These are phyloP conservation scores for Mythimna vitellina DNA, from an alignment of 2,888 invertebrate species.

Conservation along the genomic window DNA sequence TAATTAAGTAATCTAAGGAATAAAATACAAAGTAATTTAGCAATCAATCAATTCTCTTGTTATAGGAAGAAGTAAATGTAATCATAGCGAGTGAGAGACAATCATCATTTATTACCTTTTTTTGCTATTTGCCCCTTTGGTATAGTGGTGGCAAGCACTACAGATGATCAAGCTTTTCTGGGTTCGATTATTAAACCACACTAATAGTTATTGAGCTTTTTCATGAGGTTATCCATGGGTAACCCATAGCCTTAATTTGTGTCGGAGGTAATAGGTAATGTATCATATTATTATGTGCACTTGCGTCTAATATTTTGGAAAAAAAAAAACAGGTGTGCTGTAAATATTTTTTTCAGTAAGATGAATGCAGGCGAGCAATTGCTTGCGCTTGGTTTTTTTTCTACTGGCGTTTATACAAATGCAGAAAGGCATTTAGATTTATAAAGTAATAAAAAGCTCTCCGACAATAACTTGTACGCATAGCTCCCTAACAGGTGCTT, in stretches of 20 bases:
- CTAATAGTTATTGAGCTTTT: background rate
- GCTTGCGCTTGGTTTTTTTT: background rate
- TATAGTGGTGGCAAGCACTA: background rate
- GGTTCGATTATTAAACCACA: background rate
- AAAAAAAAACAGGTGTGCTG: no score
- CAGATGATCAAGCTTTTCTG: background rate
- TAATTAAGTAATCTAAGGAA: no score
- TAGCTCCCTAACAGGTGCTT: slow-evolving; percentile 40
- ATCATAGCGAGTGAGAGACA: background rate
- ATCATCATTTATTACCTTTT: background rate
- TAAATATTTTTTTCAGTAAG: no score
- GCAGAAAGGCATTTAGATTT: slow-evolving; percentile 11
- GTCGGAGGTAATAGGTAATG: background rate
- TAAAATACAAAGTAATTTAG: background rate
- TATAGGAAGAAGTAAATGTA: no score
- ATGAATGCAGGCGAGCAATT: no score
- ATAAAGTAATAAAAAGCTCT: slow-evolving; percentile 24
- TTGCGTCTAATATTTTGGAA: no score
- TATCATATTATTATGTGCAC: no score
- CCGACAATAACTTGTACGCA: background rate
- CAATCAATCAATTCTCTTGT: no score
- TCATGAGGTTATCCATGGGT: background rate
- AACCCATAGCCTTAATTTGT: background rate
- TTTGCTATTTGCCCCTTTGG: background rate
- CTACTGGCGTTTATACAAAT: background rate